Evolutionary conservation across 2,888 invertebrate genomes (phyloP).

Genomic region (Agonum fuliginosum): DNA sequence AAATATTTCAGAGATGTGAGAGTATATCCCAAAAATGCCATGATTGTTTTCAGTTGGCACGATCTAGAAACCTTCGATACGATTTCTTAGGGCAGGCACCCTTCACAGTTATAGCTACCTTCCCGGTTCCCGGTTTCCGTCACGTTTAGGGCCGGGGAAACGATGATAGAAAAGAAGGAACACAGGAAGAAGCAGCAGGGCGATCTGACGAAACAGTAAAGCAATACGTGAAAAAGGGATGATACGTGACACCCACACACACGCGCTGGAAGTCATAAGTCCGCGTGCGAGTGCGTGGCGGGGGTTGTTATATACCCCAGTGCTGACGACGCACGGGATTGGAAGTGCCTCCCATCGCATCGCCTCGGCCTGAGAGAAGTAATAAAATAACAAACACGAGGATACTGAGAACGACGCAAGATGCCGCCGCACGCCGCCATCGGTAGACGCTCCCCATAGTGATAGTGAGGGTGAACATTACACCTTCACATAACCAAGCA

Average conservation of each 20-base stretch:
- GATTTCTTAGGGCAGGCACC: slow-evolving; percentile 11
- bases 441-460: too few species aligned
- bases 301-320: slow-evolving; percentile 47
- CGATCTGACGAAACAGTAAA: slow-evolving; percentile 46
- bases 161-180: slow-evolving; percentile 20
- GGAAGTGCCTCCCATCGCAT: too few species aligned
- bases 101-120: slow-evolving; percentile 25
- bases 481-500: too few species aligned
- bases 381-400: slow-evolving; percentile 69
- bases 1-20: too few species aligned
- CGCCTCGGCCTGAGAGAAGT: slow-evolving; percentile 65
- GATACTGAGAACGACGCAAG: slow-evolving; percentile 61
- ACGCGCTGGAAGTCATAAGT: slow-evolving; percentile 45
- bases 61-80: slow-evolving; percentile 23
- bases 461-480: too few species aligned
- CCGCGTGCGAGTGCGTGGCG: slow-evolving; percentile 6
- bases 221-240: slow-evolving; percentile 57
- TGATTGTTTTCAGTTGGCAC: slow-evolving; percentile 1
- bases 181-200: slow-evolving; percentile 6
- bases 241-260: slow-evolving; percentile 56
- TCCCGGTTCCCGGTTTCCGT: slow-evolving; percentile 11
- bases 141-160: slow-evolving; percentile 21
- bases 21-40: slow-evolving; percentile 30
- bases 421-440: slow-evolving; percentile 66
- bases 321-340: slow-evolving; percentile 68